Evolutionary conservation across 2,888 invertebrate species (phyloP).

Genomic region (Nipponacmea schrenckii): DNA sequence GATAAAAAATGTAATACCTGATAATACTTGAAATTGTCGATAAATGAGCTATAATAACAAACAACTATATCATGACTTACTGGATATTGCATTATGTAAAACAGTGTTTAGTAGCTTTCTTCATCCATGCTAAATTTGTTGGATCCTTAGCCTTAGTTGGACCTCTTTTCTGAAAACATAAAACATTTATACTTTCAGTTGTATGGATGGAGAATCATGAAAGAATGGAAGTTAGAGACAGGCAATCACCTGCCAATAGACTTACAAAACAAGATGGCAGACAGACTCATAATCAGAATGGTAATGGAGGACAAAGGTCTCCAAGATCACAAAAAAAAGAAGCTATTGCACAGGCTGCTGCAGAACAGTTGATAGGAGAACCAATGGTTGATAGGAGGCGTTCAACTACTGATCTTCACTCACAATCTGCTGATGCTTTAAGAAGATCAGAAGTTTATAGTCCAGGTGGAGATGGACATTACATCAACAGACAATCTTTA

Average conservation of each 20-base stretch:
- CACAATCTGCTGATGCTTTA: not conserved
- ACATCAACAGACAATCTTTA: not conserved
- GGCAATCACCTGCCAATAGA: not conserved
- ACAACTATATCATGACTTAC: too few species aligned
- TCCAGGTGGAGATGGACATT: not conserved
- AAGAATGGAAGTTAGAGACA: not conserved
- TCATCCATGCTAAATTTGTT: too few species aligned
- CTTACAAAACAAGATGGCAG: not conserved
- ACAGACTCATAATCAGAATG: not conserved
- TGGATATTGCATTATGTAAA: too few species aligned
- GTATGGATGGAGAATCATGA: not conserved
- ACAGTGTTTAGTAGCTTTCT: too few species aligned
- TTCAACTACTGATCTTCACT: not conserved
- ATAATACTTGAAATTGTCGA: too few species aligned
- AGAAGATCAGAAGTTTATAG: not conserved
- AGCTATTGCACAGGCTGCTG: not conserved
- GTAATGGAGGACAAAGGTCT: not conserved
- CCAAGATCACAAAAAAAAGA: not conserved
- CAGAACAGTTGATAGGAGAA: slow-evolving; percentile 2
- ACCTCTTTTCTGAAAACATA: too few species aligned
- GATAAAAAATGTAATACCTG: too few species aligned
- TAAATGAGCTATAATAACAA: too few species aligned
- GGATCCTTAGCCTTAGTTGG: too few species aligned
- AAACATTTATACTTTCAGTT: not conserved
- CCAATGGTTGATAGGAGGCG: not conserved